Percentiles rank a stretch among this genome's conserved stretches.
phyloP scores from a whole-genome alignment of 2,888 invertebrate species.

The Orchesella flavescens region DNA sequence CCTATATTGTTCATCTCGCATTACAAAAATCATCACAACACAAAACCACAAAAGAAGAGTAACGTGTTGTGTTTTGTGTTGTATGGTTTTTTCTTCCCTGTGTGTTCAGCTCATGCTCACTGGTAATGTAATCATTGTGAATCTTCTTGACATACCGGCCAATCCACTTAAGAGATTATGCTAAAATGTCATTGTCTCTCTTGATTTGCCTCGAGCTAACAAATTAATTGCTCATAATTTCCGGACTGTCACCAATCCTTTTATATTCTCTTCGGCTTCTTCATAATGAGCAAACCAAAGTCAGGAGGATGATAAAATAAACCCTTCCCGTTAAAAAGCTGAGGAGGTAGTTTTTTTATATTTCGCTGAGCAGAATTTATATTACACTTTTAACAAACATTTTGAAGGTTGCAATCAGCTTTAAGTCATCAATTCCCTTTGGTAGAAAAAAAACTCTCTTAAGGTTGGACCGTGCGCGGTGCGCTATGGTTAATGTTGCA shows the following conservation, averaged over 20 bases:
- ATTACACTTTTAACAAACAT: slow-evolving; percentile 56
- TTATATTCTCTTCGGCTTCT: slow-evolving; percentile 47
- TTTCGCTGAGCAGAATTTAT: slow-evolving; percentile 49
- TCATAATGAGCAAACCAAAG: slow-evolving; percentile 1
- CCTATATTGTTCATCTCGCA: slow-evolving; percentile 59
- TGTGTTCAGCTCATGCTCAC: not conserved
- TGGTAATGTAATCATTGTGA: not conserved
- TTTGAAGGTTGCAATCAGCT: slow-evolving; percentile 63
- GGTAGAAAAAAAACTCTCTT: slow-evolving; percentile 23
- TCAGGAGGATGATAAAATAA: slow-evolving; percentile 2
- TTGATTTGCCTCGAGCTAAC: slow-evolving; percentile 60
- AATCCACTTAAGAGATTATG: slow-evolving; percentile 65
- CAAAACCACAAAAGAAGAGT: slow-evolving; percentile 32
- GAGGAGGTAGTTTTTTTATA: not conserved
- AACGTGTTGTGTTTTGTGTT: slow-evolving; percentile 32
- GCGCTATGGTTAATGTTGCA: not conserved
- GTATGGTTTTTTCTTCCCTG: not conserved
- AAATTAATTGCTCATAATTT: slow-evolving; percentile 68
- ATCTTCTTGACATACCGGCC: slow-evolving; percentile 60
- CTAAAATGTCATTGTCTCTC: slow-evolving; percentile 65
- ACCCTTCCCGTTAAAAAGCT: not conserved
- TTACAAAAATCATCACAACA: slow-evolving; percentile 60
- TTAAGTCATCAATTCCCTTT: slow-evolving; percentile 60
- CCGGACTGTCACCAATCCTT: slow-evolving; percentile 66
- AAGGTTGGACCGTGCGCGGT: too few species aligned